These are phyloP conservation scores for Monoplex corrugatus DNA, from an alignment of 2,888 invertebrate genomes.

Conservation along the genomic window DNA sequence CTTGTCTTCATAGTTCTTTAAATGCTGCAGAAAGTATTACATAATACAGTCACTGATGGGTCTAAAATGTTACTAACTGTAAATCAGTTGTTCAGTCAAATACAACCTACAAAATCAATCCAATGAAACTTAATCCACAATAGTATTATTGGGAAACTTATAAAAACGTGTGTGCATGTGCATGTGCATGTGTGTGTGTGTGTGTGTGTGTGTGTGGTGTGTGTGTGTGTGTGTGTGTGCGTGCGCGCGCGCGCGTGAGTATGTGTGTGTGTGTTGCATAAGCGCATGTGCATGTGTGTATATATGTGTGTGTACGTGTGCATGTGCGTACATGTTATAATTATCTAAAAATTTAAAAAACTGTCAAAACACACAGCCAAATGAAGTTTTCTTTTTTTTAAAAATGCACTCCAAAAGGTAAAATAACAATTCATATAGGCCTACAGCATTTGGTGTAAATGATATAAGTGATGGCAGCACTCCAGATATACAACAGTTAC, in stretches of 20 bases:
- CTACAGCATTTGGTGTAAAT: no score
- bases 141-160: background rate
- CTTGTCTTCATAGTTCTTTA: constrained; percentile 76
- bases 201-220: background rate
- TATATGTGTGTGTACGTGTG: background rate
- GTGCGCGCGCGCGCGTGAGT: background rate
- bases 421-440: no score
- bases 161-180: background rate
- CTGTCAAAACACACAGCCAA: background rate
- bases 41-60: no score
- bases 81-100: background rate
- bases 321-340: background rate
- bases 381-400: background rate
- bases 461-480: no score
- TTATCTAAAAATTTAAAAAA: background rate
- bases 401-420: no score
- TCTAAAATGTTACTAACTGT: background rate
- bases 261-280: background rate
- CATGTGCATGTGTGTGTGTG: background rate
- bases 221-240: background rate
- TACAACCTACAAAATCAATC: no score
- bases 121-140: background rate
- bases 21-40: constrained; percentile 70
- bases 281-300: background rate
- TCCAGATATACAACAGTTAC: no score